Conservation (phyloP, 2,888 invertebrate genomes). For the Caenorhabditis macrosperma region DNA sequence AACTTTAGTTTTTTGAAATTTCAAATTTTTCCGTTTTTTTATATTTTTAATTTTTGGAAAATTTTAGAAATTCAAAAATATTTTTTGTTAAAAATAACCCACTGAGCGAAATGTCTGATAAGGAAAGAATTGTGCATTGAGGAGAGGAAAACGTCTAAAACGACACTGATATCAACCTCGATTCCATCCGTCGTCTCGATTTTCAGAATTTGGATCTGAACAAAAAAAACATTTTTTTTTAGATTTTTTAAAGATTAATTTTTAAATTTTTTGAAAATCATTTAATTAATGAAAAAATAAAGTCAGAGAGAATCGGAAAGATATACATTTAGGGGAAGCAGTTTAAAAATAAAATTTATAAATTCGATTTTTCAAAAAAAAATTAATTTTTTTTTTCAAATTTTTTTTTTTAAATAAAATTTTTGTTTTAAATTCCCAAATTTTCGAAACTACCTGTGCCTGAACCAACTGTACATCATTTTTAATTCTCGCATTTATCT, state of each 20-base stretch:
- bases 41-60: neutral
- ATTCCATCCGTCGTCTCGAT: slow-evolving; percentile 51
- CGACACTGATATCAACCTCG: slow-evolving; percentile 63
- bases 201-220: slow-evolving; percentile 64
- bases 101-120: slow-evolving; percentile 56
- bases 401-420: slow-evolving; percentile 7
- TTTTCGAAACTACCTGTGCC: slow-evolving; percentile 18
- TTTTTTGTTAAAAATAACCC: slow-evolving; percentile 1
- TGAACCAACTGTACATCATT: slow-evolving; percentile 33
- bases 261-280: too few relatives aligned
- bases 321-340: too few relatives aligned
- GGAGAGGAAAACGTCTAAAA: slow-evolving; percentile 59
- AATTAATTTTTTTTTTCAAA: neutral
- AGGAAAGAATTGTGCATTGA: slow-evolving; percentile 66
- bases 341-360: neutral
- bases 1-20: neutral
- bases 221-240: neutral
- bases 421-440: neutral
- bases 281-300: neutral
- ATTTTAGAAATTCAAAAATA: neutral
- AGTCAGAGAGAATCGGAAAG: neutral
- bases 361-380: neutral
- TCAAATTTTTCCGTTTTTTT: neutral
- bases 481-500: slow-evolving; percentile 26
- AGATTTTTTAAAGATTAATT: neutral